phyloP scores from a whole-genome alignment of 2,888 invertebrate species.

The Mimumesa dahlbomi region DNA sequence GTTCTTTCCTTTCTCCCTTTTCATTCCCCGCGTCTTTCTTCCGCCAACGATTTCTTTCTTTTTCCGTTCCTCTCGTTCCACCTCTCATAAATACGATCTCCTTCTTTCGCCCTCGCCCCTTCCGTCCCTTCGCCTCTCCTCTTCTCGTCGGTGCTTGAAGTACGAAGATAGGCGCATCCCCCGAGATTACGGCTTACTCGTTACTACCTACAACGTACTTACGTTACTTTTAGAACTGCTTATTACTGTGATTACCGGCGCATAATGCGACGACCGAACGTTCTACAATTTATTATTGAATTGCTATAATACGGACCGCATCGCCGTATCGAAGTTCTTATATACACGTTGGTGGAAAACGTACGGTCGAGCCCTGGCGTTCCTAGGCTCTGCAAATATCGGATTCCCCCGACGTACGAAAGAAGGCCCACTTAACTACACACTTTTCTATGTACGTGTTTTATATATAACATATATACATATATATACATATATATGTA shows the following conservation, averaged over 20 bases:
- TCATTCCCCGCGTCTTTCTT: constrained; percentile 1
- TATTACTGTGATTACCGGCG: constrained; percentile 77
- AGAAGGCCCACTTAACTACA: too few species aligned
- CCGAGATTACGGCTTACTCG: constrained; percentile 75
- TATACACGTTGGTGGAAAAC: constrained; percentile 42
- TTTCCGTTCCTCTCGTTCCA: background rate
- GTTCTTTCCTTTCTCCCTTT: background rate
- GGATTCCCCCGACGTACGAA: too few species aligned
- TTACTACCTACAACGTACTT: constrained; percentile 78
- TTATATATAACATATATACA: too few species aligned
- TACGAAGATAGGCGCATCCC: constrained; percentile 61
- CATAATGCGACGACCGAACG: constrained; percentile 73
- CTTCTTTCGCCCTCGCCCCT: background rate
- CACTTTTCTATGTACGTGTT: too few species aligned
- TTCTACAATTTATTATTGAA: constrained; percentile 78
- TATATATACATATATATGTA: too few species aligned
- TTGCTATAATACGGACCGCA: constrained; percentile 72
- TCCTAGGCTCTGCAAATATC: too few species aligned
- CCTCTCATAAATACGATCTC: background rate
- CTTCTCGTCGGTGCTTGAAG: constrained; percentile 18
- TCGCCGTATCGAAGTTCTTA: constrained; percentile 25
- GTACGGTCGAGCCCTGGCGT: constrained; percentile 19
- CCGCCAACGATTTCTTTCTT: background rate
- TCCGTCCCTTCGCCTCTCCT: constrained; percentile 8
- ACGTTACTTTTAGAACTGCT: constrained; percentile 77